phyloP scores from a whole-genome alignment of 23 tunicate species.

The Aplidium turbinatum region DNA sequence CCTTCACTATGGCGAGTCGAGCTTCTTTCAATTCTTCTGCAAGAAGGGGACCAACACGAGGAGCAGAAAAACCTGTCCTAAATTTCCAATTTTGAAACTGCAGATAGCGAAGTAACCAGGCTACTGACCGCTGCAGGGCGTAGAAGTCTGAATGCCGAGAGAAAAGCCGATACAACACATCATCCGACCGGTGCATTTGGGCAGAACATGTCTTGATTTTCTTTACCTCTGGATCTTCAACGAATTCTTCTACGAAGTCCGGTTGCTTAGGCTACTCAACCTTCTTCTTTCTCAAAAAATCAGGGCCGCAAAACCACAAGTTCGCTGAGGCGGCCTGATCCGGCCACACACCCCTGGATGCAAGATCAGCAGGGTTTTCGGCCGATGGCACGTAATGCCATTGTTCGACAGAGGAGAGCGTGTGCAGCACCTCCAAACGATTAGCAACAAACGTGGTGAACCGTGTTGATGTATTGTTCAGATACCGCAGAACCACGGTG shows the following conservation, averaged over 20 bases:
- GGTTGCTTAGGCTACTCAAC: conserved; percentile 3
- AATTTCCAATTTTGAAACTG: not conserved
- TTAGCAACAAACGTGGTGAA: conserved; percentile 10
- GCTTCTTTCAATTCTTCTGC: not conserved
- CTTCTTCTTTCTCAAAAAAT: not conserved
- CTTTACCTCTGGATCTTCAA: conserved; percentile 15
- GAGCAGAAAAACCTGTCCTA: not conserved
- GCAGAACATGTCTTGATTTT: not conserved
- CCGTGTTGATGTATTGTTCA: not conserved
- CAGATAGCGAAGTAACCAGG: not conserved
- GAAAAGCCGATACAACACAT: not conserved
- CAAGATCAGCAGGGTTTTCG: conserved; percentile 4
- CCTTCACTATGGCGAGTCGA: not conserved
- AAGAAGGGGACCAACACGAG: not conserved
- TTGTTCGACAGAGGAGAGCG: not conserved
- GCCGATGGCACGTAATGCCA: not conserved
- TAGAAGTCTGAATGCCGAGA: not conserved
- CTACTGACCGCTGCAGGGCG: not conserved
- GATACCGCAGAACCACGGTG: not conserved
- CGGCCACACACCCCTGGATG: not conserved
- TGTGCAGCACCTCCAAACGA: not conserved
- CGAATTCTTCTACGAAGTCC: not conserved
- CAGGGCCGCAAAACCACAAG: not conserved
- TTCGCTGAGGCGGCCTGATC: not conserved
- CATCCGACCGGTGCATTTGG: not conserved